A percentile compares a stretch with the other conserved stretches of the same genome.
Evolutionary conservation across 1,140 invertebrate genomes (phyloP).

Genomic region (Bilobella aurantiaca): DNA sequence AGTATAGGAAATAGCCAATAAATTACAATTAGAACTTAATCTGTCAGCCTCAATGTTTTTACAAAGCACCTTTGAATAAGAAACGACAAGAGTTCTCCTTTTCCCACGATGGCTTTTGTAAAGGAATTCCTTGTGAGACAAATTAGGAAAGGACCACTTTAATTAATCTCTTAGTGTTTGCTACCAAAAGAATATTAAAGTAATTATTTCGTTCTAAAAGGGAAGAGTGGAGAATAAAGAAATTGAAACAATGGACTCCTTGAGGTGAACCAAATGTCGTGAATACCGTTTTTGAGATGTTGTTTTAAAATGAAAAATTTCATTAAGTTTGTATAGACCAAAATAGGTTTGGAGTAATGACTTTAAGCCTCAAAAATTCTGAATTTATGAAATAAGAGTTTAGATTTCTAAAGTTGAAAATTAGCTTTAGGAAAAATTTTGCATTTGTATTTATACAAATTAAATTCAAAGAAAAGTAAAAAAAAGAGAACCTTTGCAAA

Average conservation of each 20-base stretch:
- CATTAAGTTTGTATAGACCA: background rate
- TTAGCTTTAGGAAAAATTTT: no score
- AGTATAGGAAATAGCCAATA: conserved; percentile 17
- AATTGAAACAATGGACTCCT: background rate
- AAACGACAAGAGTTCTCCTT: background rate
- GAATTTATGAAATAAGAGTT: no score
- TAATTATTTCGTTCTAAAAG: background rate
- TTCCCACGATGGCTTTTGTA: conserved; percentile 2
- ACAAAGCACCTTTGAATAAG: background rate
- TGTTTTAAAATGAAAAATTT: background rate
- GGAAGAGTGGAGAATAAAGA: background rate
- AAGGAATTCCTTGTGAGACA: background rate
- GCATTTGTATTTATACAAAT: no score
- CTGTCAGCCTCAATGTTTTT: conserved; percentile 12
- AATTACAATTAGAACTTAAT: conserved; percentile 27
- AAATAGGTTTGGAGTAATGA: no score
- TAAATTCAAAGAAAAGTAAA: no score
- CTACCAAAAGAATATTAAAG: background rate
- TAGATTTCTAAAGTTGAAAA: no score
- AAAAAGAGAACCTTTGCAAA: no score
- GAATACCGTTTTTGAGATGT: background rate
- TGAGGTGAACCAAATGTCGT: background rate
- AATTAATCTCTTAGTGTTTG: background rate
- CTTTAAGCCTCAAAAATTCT: no score
- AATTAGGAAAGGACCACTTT: background rate